phyloP scores from a whole-genome alignment of 2,797 vertebrate genomes.

The Anguilla pacifica region DNA sequence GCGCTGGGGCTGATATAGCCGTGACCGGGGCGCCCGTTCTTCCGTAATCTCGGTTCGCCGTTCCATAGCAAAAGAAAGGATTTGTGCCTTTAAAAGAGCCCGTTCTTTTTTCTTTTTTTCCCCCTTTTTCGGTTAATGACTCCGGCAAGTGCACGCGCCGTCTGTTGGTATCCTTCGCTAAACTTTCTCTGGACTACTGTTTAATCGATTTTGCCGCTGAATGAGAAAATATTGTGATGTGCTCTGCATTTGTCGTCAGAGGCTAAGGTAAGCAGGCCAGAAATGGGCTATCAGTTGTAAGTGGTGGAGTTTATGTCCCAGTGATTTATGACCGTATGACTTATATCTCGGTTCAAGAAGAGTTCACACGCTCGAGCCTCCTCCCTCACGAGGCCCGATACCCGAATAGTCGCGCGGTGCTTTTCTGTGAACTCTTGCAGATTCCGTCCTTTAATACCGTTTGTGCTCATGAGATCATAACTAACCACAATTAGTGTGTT shows the following conservation, averaged over 20 bases:
- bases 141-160: conserved; percentile 66
- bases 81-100: conserved; percentile 57
- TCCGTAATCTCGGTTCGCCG: conserved; percentile 75
- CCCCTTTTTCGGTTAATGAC: conserved; percentile 69
- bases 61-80: conserved; percentile 68
- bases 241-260: conserved; percentile 91
- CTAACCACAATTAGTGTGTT: background rate
- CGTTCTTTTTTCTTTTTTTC: background rate
- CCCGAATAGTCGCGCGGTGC: conserved; percentile 68
- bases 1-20: conserved; percentile 72
- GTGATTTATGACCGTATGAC: conserved; percentile 99
- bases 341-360: conserved; percentile 99
- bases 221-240: conserved; percentile 80
- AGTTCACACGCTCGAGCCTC: conserved; percentile 93
- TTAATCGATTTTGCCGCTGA: conserved; percentile 81
- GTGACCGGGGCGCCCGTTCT: conserved; percentile 69
- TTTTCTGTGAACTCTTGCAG: conserved; percentile 55
- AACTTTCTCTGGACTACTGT: conserved; percentile 76
- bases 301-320: conserved; percentile 94
- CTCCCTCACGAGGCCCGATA: conserved; percentile 84
- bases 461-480: background rate
- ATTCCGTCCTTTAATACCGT: conserved; percentile 53
- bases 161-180: conserved; percentile 63
- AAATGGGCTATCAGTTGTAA: conserved; percentile 89
- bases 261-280: conserved; percentile 98